Conservation (phyloP, 2,113 vertebrate species). For the Lampris incognitus region DNA sequence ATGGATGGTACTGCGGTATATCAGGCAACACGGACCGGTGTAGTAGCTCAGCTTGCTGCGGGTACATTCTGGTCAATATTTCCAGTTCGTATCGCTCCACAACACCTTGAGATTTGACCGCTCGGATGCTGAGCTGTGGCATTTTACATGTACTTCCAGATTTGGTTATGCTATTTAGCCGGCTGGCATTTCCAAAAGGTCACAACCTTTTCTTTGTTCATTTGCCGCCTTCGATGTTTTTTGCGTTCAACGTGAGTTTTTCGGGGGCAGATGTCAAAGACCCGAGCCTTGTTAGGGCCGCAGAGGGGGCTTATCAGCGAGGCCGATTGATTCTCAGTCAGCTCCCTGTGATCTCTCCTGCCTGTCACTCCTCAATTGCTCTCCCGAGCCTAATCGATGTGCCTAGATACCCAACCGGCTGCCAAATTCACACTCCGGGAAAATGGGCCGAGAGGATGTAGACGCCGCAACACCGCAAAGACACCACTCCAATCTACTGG, state of each 20-base stretch:
- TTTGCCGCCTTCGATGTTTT: conserved; percentile 70
- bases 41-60: neutral
- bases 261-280: conserved; percentile 61
- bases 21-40: neutral
- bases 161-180: conserved; percentile 76
- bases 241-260: conserved; percentile 71
- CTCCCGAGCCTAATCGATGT: conserved; percentile 57
- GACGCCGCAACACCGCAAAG: conserved; percentile 6
- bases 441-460: conserved; percentile 5
- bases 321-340: conserved; percentile 62
- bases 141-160: conserved; percentile 76
- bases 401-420: conserved; percentile 43
- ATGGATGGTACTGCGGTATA: conserved; percentile 21
- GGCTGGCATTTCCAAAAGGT: conserved; percentile 84
- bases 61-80: conserved; percentile 17
- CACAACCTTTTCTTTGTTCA: conserved; percentile 79
- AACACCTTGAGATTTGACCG: conserved; percentile 49
- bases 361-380: conserved; percentile 53
- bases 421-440: conserved; percentile 35
- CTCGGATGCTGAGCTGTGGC: conserved; percentile 70
- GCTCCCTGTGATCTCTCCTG: conserved; percentile 64
- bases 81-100: conserved; percentile 30
- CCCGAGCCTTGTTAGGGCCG: conserved; percentile 56
- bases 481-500: conserved; percentile 15
- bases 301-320: conserved; percentile 43